Percentiles rank a stretch among this genome's conserved stretches.
phyloP scores from a whole-genome alignment of 2,888 invertebrate genomes.

The Leptopterna dolabrata region DNA sequence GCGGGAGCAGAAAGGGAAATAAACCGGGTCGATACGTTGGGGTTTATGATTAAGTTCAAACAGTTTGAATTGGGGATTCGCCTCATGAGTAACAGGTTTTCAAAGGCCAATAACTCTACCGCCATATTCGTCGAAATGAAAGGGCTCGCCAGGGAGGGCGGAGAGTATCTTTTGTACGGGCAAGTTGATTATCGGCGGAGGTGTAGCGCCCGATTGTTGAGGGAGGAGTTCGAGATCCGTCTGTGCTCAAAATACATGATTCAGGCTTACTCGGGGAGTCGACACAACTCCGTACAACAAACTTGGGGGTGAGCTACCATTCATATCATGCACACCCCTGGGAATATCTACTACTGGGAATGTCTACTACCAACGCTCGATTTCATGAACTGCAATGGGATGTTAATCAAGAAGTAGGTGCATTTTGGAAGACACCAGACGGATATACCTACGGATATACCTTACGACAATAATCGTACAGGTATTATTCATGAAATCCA shows the following conservation, averaged over 20 bases:
- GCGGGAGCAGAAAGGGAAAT: not conserved
- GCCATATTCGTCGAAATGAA: not conserved
- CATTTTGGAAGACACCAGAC: no score
- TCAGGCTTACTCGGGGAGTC: not conserved
- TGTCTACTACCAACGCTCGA: no score
- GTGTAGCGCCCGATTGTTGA: not conserved
- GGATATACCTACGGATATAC: no score
- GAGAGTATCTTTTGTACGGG: not conserved
- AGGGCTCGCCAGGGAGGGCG: not conserved
- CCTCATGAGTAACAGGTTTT: not conserved
- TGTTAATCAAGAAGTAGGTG: no score
- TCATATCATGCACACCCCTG: no score
- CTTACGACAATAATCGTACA: no score
- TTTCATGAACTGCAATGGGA: no score
- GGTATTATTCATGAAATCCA: no score
- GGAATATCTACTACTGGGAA: no score
- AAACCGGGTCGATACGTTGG: slow-evolving; percentile 7
- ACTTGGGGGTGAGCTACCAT: no score
- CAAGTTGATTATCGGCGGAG: not conserved
- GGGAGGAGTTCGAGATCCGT: not conserved
- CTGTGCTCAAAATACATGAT: not conserved
- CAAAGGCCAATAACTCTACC: not conserved
- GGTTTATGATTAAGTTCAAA: slow-evolving; percentile 7
- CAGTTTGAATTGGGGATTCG: slow-evolving; percentile 7
- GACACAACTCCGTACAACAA: not conserved